A percentile compares a stretch with the other conserved stretches of the same genome.
These are phyloP conservation scores for Cygnus olor DNA, from an alignment of 2,797 vertebrate species.

Conservation along the genomic window DNA sequence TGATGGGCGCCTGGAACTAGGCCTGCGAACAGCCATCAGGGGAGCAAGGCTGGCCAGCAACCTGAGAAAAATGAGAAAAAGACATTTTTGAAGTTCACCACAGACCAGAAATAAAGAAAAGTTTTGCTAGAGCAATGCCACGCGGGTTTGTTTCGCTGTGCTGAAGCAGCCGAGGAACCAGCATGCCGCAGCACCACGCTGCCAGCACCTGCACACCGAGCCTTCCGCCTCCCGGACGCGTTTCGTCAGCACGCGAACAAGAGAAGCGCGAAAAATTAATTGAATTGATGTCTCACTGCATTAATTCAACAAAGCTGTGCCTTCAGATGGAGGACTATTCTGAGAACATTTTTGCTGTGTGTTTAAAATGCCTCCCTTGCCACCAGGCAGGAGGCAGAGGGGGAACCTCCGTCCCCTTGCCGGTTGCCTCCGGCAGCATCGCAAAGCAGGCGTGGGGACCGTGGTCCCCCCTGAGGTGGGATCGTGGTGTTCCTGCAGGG, in stretches of 20 bases:
- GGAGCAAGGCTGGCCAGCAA: background rate
- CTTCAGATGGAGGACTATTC: background rate
- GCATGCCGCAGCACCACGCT: fast-evolving
- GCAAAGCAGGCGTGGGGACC: fast-evolving
- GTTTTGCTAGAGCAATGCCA: background rate
- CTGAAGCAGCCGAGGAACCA: background rate
- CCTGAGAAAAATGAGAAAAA: background rate
- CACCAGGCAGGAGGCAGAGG: background rate
- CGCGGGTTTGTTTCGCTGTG: background rate
- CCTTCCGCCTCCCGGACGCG: background rate
- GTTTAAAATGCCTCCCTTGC: background rate
- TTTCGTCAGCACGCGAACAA: background rate
- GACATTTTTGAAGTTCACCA: background rate
- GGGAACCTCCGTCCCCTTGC: background rate
- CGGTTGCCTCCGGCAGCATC: background rate
- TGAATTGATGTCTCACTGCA: background rate
- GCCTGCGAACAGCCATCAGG: background rate
- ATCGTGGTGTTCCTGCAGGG: background rate
- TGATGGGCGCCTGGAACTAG: background rate
- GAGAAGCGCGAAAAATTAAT: background rate
- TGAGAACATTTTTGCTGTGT: too few relatives aligned
- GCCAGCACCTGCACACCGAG: background rate
- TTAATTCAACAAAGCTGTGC: background rate
- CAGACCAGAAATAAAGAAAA: background rate
- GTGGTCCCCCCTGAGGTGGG: fast-evolving